Base-by-base conservation (phyloP, 1,140 invertebrate genomes). In the Drosophila sproati region DNA sequence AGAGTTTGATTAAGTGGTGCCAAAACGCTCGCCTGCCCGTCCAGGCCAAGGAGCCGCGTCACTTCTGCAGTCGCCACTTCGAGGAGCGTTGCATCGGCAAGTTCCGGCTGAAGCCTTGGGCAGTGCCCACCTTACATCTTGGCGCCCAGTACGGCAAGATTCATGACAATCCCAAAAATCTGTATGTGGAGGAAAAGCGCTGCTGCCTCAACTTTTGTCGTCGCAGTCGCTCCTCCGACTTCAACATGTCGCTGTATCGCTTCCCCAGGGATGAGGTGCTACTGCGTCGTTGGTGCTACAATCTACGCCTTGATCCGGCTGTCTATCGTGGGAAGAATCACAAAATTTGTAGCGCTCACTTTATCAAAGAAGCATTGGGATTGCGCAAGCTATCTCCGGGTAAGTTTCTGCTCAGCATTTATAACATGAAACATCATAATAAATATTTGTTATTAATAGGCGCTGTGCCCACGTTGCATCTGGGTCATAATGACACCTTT, bases 321-420 rank as follows among this genome's bases (percentile, higher is more conserved):
- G 83, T 91, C 0, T 92, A 92, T 78, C 87, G 91, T 3, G 91
- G 91, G 10, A 92, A 92, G 62, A 91, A 91, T 67, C 91, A 92
- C 41, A 92, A 92, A 79, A 92, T 92, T 69, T 92, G 91, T 55
- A 92, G 91, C 37, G 82, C 87, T 4, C 91, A 92, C 57, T 92
- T 92, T 7, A 89, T 92, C 10, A 92, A 92, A 45, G 91, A 92
- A 43, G 91, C 87, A 0, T 35, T 92, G 67, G 91, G 91, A 34
- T 57, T 92, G 2, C 68, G 90, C 5, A 92, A 92, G 57, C 60
- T 92, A 1, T 91, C 88, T 0, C 83, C 91, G 12, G 91, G 89
- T 91, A 48, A 73, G 73, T 35, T 28, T 28, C 2, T 12, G 2
- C 10, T 43, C 29, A 6, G 2, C 32, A 43, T 20, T 39, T 4